Base-by-base conservation (phyloP, 2,113 vertebrate genomes). In the Falcunculus frontatus region DNA sequence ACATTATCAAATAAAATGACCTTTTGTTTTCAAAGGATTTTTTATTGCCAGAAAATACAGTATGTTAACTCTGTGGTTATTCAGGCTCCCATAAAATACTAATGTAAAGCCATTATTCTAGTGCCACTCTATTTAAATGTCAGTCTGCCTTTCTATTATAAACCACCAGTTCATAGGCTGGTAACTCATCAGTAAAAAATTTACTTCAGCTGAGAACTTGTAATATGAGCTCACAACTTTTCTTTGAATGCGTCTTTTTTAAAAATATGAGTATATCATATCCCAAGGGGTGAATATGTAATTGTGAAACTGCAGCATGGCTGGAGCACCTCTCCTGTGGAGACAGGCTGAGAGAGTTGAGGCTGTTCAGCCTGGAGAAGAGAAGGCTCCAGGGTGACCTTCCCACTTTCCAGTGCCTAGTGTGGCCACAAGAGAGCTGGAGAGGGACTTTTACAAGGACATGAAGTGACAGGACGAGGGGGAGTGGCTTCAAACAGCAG, bases 1-100 rank as follows among this genome's bases (percentile, higher is more conserved):
- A 88, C 20, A 7, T 93, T 79, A 95, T 94, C 80, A 86, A 79
- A 94, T 95, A 91, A 96, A 96, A 95, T 92, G 89, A 95, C 95
- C 94, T 97, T 97, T 97, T 93, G 95, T 96, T 98, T 97, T 95
- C 92, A 88, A 44, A 55, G 92, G 89, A 81, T 85, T 79, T 95
- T 95, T 94, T 92, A 95, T 93, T 94, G 67, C 78, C 76, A 60
- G 96, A 95, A 97, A 95, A 96, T 95, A 89, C 68, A 79, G 27
- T 78, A 52, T 84, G 93, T 94, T 94, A 97, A 92, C 93, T 94
- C 89, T 80, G 86, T 80, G 92, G 72, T 93, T 89, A 80, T 89
- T 87, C 73, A 63, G 83, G 86, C 89, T 91, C 82, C 73, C 86
- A 95, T 97, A 60, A 95, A 97, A 94, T 55, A 44, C 87, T 90